Evolutionary conservation across 2,797 vertebrate genomes (phyloP), one percentile per base, ranked within the genome.

Genomic region (Fundulus diaphanus): DNA sequence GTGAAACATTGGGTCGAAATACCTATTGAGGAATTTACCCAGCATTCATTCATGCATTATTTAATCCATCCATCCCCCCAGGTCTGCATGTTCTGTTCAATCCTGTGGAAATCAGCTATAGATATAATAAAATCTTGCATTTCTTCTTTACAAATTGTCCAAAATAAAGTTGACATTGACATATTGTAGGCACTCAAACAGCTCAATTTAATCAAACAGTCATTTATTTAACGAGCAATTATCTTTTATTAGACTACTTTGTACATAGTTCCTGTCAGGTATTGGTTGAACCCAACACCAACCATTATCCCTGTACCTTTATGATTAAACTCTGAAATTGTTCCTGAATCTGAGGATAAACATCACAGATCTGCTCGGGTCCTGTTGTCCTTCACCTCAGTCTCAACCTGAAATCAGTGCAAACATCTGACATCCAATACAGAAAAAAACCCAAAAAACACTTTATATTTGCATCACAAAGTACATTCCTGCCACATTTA

Each of bases 321-420:
- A 52, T 22, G 35, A 44, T 42, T 48, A 29, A 52, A 57, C 70
- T 72, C 71, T 29, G 24, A 67, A 24, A 22, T 20, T 22, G 1
- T 61, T 74, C 57, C 5, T 18, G 22, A 57, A 24, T 70, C 20
- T 24, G 18, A 51, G 52, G 59, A 70, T 24, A 20, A 63, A 79
- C 79, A 44, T 40, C 72, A 4, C 66, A 65, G 44, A 46, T 46
- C 16, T n/a, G n/a, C 73, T 49, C 37, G 63, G 56, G 48, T 75
- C 72, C 68, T 52, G 63, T 85, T 82, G 75, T 87, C 82, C 79
- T 86, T 82, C 40, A 77, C 70, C 84, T 80, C 70, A 78, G 70
- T 68, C 80, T 29, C 35, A 85, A 83, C 75, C 81, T 88, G 68
- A 82, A 67, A 81, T 91, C 89, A 90, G 88, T 91, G 87, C 89